Conservation (phyloP, 2,888 invertebrate genomes). For the Tachina fera region DNA sequence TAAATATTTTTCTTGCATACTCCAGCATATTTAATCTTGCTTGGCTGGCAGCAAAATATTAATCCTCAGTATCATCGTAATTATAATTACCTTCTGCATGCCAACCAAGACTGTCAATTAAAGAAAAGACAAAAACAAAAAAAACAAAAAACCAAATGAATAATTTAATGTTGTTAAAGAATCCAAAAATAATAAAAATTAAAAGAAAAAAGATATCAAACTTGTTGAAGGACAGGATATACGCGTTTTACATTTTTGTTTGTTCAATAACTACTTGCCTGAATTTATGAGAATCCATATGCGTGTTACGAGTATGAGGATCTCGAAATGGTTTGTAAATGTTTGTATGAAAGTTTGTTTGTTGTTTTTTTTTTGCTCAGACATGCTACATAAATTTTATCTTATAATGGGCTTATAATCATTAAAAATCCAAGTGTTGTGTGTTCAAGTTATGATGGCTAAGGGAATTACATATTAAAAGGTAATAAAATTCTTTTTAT, state of each 20-base stretch:
- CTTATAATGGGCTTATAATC: conserved; percentile 64
- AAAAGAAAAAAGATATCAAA: conserved; percentile 35
- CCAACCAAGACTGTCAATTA: conserved; percentile 56
- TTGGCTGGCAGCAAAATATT: conserved; percentile 18
- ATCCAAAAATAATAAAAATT: conserved; percentile 42
- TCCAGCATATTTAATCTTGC: not conserved
- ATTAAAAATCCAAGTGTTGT: conserved; percentile 70
- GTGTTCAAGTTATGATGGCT: conserved; percentile 70
- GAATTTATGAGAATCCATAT: conserved; percentile 39
- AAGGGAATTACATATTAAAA: conserved; percentile 71
- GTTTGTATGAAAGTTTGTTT: not conserved
- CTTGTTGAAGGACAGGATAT: conserved; percentile 68
- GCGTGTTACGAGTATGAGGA: no score
- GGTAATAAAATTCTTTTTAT: conserved; percentile 70
- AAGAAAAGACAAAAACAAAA: conserved; percentile 31
- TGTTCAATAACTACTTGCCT: conserved; percentile 51
- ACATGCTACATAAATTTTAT: conserved; percentile 56
- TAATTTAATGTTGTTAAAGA: conserved; percentile 54
- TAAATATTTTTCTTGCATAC: not conserved
- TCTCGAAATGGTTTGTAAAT: conserved; percentile 15
- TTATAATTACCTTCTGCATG: conserved; percentile 51
- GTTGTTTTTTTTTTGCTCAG: no score
- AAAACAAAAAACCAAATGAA: conserved; percentile 36
- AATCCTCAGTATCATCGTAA: conserved; percentile 44
- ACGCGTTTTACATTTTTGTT: conserved; percentile 66